Evolutionary conservation across 2,888 invertebrate genomes (phyloP), one percentile per base, ranked within the genome.

Genomic region (Nycteola revayana): DNA sequence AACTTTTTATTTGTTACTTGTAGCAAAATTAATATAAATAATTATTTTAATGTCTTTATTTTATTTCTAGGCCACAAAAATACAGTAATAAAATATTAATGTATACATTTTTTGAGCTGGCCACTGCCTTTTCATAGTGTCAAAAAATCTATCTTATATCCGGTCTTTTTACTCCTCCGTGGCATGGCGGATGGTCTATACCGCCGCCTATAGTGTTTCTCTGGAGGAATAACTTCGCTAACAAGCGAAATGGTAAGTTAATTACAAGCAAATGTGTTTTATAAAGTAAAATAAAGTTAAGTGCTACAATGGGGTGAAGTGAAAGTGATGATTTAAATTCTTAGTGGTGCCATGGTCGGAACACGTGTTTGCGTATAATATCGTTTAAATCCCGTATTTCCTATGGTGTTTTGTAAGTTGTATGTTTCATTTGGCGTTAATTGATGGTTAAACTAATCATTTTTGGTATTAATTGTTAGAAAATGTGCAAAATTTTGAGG

Each of bases 111-210:
- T 71, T 66, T 55, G 34, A 9, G 6, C 63, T 86, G 73, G 86
- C 73, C 80, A 84, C 58, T 58, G 68, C 38, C 67, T 45, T 25
- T 64, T 57, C 49, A 22, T 49, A 50, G 51, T 84, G 84, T 80
- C 82, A 84, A 60, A 71, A 52, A 62, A 55, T 42, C 22, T 49
- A 38, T 66, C 49, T 59, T 51, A 59, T 64, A 79, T 89, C 87
- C 88, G 87, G 87, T 83, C 88, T 83, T 88, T 89, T 86, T 68
- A 86, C 61, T 85, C 76, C 87, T 86, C 77, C 89, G 88, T 88
- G 89, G 88, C 89, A 88, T 88, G 89, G 88, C 86, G 86, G 87
- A 87, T 84, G 83, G 85, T 87, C 73, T 75, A 54, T 72, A 69
- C 79, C 81, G 65, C 82, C 84, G 80, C 69, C 42, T 55, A 59